Percentiles rank a stretch among this genome's conserved stretches.
Evolutionary conservation across 2,888 invertebrate genomes (phyloP).

Genomic region (Calliopum simillimum): DNA sequence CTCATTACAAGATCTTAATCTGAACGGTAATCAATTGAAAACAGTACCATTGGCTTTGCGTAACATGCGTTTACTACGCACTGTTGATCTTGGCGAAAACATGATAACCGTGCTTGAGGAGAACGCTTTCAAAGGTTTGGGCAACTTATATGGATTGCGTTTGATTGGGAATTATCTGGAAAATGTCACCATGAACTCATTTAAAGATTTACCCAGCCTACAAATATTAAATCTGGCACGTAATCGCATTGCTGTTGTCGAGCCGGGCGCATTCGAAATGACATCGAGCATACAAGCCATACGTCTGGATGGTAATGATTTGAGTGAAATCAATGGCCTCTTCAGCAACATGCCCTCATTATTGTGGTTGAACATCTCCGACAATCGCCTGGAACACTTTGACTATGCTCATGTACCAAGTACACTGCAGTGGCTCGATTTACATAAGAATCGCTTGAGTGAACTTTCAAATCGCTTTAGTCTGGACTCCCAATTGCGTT

Average conservation of each 20-base stretch:
- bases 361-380: conserved; percentile 91
- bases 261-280: conserved; percentile 84
- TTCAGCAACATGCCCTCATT: conserved; percentile 86
- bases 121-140: conserved; percentile 85
- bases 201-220: conserved; percentile 82
- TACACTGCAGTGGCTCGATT: conserved; percentile 87
- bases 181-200: conserved; percentile 83
- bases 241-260: conserved; percentile 83
- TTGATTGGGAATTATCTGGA: conserved; percentile 89
- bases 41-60: conserved; percentile 84
- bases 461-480: conserved; percentile 82
- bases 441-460: conserved; percentile 86
- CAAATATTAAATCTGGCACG: conserved; percentile 90
- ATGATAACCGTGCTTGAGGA: conserved; percentile 83
- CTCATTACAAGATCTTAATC: conserved; percentile 88
- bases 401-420: conserved; percentile 87
- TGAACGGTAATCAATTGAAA: conserved; percentile 87
- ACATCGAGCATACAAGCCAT: conserved; percentile 86
- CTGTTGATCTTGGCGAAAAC: conserved; percentile 93
- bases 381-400: conserved; percentile 89
- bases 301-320: conserved; percentile 85
- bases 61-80: conserved; percentile 86
- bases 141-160: conserved; percentile 86
- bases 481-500: conserved; percentile 74
- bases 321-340: conserved; percentile 84